Percentiles rank a stretch among this genome's conserved stretches.
Evolutionary conservation across 2,797 vertebrate species (phyloP).

Genomic region (Danionella dracula): DNA sequence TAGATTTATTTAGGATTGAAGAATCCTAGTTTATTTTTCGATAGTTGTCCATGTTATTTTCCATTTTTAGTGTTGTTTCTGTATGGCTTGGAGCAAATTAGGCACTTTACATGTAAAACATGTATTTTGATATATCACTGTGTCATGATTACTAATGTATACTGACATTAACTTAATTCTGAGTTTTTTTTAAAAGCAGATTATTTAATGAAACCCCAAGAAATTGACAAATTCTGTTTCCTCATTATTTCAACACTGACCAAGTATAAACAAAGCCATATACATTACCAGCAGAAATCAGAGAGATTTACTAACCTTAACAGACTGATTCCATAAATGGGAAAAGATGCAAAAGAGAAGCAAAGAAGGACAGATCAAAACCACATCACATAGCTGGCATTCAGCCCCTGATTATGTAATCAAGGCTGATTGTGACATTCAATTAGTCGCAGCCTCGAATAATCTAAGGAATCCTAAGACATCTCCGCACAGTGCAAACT

Average conservation of each 20-base stretch:
- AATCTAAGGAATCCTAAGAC: constrained; percentile 1
- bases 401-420: constrained; percentile 8
- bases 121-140: too few relatives aligned
- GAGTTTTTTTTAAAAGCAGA: too few relatives aligned
- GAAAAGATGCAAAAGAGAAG: not conserved
- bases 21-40: too few relatives aligned
- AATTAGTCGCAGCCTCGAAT: not conserved
- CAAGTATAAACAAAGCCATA: not conserved
- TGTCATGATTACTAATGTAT: too few relatives aligned
- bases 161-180: too few relatives aligned
- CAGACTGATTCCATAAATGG: constrained; percentile 5
- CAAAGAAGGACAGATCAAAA: constrained; percentile 23
- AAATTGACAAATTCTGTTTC: too few relatives aligned
- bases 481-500: not conserved
- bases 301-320: constrained; percentile 23
- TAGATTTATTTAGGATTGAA: too few relatives aligned
- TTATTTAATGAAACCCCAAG: too few relatives aligned
- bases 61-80: too few relatives aligned
- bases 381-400: constrained; percentile 13
- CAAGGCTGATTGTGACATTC: constrained; percentile 34
- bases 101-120: too few relatives aligned
- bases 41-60: too few relatives aligned
- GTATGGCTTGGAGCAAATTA: too few relatives aligned
- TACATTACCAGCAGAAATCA: not conserved
- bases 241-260: not conserved